A percentile compares a stretch with the other conserved stretches of the same genome.
Evolutionary conservation across 2,797 vertebrate genomes (phyloP).

Genomic region (Sebastiscus tertius): DNA sequence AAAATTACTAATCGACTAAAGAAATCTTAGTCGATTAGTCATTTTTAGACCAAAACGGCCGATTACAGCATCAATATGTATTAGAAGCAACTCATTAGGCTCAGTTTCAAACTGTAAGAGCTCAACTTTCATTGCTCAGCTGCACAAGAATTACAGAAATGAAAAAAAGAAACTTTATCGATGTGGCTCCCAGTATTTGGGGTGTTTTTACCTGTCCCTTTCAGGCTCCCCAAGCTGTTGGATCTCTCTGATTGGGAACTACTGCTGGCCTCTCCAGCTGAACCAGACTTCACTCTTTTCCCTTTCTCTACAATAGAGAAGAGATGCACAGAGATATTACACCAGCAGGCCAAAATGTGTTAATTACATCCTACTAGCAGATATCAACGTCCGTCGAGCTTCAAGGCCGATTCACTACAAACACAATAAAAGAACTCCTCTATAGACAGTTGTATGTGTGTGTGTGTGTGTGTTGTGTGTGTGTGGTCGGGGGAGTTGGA

Average conservation of each 20-base stretch:
- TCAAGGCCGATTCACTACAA: not conserved
- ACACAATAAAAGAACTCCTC: slow-evolving; percentile 10
- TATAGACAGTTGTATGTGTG: not conserved
- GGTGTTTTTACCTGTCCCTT: slow-evolving; percentile 75
- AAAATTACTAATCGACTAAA: no score
- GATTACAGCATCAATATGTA: no score
- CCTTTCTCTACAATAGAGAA: slow-evolving; percentile 85
- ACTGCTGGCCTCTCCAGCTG: slow-evolving; percentile 81
- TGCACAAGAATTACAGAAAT: not conserved
- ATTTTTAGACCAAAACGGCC: no score
- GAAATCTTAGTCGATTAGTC: no score
- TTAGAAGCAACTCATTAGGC: not conserved
- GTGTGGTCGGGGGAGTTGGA: not conserved
- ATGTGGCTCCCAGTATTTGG: not conserved
- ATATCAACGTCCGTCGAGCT: slow-evolving; percentile 1
- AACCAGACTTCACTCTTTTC: slow-evolving; percentile 83
- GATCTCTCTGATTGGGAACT: slow-evolving; percentile 73
- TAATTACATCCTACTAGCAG: not conserved
- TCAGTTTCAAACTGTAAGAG: not conserved
- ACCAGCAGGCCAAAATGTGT: not conserved
- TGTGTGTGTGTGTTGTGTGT: not conserved
- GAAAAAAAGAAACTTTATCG: not conserved
- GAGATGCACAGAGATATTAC: not conserved
- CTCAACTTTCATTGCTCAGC: not conserved
- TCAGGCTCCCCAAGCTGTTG: slow-evolving; percentile 73